Base-by-base conservation (phyloP, 2,797 vertebrate species). In the Neomorphus geoffroyi region DNA sequence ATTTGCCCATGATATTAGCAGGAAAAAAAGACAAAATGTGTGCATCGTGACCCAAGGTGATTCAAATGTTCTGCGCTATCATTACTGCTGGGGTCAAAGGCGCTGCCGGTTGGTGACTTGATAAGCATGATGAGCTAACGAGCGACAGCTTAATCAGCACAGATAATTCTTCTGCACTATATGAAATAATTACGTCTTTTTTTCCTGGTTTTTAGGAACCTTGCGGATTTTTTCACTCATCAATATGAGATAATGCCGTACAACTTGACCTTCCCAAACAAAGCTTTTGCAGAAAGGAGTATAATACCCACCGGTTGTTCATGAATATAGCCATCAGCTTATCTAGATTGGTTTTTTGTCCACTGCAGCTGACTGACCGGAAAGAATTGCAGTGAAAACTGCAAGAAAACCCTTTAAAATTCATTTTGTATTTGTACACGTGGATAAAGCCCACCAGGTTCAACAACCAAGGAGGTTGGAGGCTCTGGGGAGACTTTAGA, bases 91-190 rank as follows among this genome's bases (percentile, higher is more conserved):
- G 33, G 62, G 91, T 94, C 82, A 79, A 72, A 91, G 51, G 80
- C 11, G 0, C 51, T 11, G 53, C 33, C 1, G 7, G 67, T 48
- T 87, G 81, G 24, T 62, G 83, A 26, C 67, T 88, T 84, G 89
- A 90, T 95, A 94, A 96, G 80, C 50, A 23, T 35, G 66, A 37
- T 39, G 80, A 96, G 92, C 88, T 94, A 95, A 94, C 0, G 12
- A 95, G 80, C 9, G 0, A 91, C 82, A 92, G 87, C 86, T 93
- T 93, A 94, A 94, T 93, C 80, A 93, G 88, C 82, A 70, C 27
- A 79, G 90, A 83, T 84, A 66, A 92, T 87, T 93, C 18, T 82
- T 50, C 74, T 92, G 80, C 74, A 92, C 7, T 60, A 11, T 19
- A 56, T 19, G 46, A 90, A 92, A 86, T 60, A 88, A 94, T 75